These are phyloP conservation scores for Leiothrix lutea DNA, from an alignment of 2,113 vertebrate species.

Conservation along the genomic window DNA sequence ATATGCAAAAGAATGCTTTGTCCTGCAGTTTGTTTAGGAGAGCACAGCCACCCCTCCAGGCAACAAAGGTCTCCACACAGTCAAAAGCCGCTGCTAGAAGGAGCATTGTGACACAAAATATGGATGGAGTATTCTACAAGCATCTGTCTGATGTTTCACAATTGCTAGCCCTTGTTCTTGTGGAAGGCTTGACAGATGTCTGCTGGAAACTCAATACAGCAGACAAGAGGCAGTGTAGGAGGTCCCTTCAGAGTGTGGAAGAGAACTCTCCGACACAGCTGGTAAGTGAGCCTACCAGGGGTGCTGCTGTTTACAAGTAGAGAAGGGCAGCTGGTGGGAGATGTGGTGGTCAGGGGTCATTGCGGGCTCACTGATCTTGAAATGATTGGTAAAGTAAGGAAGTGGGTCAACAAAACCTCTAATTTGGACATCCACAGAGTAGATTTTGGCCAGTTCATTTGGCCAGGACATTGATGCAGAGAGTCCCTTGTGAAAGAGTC, in stretches of 20 bases:
- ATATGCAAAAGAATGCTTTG: neutral
- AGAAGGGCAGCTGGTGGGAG: rapidly evolving
- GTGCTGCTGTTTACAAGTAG: neutral
- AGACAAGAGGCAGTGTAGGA: neutral
- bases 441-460: too few relatives aligned
- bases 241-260: neutral
- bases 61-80: neutral
- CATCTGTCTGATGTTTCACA: neutral
- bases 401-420: neutral
- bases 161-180: neutral
- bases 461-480: neutral
- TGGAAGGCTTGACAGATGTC: neutral
- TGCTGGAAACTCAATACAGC: neutral
- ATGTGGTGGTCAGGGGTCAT: neutral
- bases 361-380: neutral
- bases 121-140: neutral
- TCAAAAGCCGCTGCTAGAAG: neutral
- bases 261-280: neutral
- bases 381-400: neutral
- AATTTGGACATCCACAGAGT: too few relatives aligned
- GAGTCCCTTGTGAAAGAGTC: neutral
- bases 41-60: neutral
- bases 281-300: too few relatives aligned
- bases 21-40: neutral
- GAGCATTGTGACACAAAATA: neutral